Conservation (phyloP, 2,797 vertebrate species). For the Smutsia gigantea region DNA sequence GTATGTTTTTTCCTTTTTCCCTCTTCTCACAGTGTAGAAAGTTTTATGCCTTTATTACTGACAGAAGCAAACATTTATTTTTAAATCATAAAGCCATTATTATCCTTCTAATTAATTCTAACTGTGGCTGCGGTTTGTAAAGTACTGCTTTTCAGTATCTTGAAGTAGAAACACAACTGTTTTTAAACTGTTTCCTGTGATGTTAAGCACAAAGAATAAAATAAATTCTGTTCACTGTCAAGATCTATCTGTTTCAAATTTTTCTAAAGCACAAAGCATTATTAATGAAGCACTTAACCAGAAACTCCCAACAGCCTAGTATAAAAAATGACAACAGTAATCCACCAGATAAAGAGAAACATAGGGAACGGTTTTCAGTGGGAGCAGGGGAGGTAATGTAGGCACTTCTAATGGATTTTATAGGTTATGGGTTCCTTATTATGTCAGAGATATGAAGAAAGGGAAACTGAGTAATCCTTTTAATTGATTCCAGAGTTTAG, state of each 20-base stretch:
- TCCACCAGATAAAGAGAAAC: constrained; percentile 82
- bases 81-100: constrained; percentile 78
- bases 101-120: constrained; percentile 82
- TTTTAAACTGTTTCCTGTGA: constrained; percentile 80
- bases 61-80: constrained; percentile 84
- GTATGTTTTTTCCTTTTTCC: constrained; percentile 53
- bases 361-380: constrained; percentile 50
- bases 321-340: constrained; percentile 84
- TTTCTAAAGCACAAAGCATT: constrained; percentile 85
- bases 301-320: constrained; percentile 81
- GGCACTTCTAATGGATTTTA: constrained; percentile 79
- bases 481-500: constrained; percentile 65
- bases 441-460: constrained; percentile 69
- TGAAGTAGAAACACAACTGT: constrained; percentile 80
- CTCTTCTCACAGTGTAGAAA: constrained; percentile 66
- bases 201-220: constrained; percentile 82
- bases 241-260: constrained; percentile 84
- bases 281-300: constrained; percentile 88
- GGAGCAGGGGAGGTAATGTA: constrained; percentile 74
- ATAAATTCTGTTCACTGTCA: constrained; percentile 82
- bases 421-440: constrained; percentile 79
- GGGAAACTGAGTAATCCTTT: constrained; percentile 73
- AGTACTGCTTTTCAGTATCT: constrained; percentile 81
- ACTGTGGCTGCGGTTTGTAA: constrained; percentile 79
- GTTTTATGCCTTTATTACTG: constrained; percentile 74